Evolutionary conservation across 1,140 invertebrate genomes (phyloP).

Genomic region (Belonocnema kinseyi): DNA sequence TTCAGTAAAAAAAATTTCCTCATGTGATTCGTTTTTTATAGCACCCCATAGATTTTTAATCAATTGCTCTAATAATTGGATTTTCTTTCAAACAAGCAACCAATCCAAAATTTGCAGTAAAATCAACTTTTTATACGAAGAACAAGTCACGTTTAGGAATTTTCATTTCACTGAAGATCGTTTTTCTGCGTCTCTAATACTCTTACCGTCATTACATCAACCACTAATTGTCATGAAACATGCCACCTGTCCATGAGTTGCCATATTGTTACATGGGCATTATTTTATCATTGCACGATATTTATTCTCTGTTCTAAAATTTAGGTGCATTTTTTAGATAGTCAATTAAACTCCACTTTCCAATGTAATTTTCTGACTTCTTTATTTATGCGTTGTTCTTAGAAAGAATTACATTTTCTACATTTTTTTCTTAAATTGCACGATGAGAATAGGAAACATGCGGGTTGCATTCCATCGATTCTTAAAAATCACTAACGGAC

Average conservation of each 20-base stretch:
- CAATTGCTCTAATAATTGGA: neutral
- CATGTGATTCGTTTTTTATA: no score
- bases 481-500: constrained; percentile 26
- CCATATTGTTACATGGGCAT: neutral
- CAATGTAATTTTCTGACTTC: neutral
- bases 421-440: constrained; percentile 8
- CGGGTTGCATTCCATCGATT: constrained; percentile 2
- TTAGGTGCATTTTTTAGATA: no score
- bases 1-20: no score
- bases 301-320: no score
- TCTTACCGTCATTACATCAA: neutral
- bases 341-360: neutral
- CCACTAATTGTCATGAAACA: constrained; percentile 4
- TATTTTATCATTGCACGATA: neutral
- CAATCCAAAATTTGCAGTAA: neutral
- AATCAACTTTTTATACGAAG: neutral
- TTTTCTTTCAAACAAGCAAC: neutral
- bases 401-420: neutral
- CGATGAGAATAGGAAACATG: neutral
- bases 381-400: neutral
- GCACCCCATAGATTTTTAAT: neutral
- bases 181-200: neutral
- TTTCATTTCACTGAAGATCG: neutral
- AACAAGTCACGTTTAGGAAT: neutral
- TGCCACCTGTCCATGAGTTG: neutral